These are phyloP conservation scores for Andrena cerasifolii DNA, from an alignment of 1,140 invertebrate species.

Conservation along the genomic window DNA sequence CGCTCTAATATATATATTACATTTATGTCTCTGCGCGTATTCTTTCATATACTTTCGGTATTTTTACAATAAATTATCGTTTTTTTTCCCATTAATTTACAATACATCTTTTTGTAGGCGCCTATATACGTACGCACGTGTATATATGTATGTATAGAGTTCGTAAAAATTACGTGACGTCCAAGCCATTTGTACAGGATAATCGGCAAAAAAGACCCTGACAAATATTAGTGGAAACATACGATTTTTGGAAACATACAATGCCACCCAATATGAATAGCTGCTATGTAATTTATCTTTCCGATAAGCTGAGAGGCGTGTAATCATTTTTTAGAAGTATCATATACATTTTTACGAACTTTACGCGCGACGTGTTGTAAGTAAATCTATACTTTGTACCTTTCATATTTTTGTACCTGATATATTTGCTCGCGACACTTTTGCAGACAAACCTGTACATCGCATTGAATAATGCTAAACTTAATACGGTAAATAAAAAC, in stretches of 20 bases:
- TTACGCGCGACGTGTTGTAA: constrained; percentile 57
- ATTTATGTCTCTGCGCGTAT: constrained; percentile 25
- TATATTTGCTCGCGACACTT: constrained; percentile 68
- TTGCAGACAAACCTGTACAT: constrained; percentile 70
- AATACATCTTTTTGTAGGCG: constrained; percentile 36
- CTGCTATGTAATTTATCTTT: constrained; percentile 10
- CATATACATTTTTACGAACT: constrained; percentile 59
- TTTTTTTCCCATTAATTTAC: constrained; percentile 34
- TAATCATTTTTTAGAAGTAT: constrained; percentile 51
- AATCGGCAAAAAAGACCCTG: constrained; percentile 68
- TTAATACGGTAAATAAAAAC: constrained; percentile 60
- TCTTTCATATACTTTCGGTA: constrained; percentile 24
- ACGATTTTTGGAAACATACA: not conserved
- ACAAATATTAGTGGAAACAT: constrained; percentile 59
- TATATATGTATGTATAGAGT: constrained; percentile 39
- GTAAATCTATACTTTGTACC: constrained; percentile 68
- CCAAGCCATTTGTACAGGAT: constrained; percentile 70
- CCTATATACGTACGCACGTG: constrained; percentile 19
- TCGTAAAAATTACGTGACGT: constrained; percentile 57
- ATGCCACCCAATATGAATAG: not conserved
- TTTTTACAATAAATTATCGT: constrained; percentile 50
- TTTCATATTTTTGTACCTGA: constrained; percentile 66
- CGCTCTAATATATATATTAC: constrained; percentile 43
- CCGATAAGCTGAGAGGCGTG: constrained; percentile 36
- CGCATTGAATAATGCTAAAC: constrained; percentile 56